Base-by-base conservation (phyloP, 2,797 vertebrate species). In the Bradypus variegatus region DNA sequence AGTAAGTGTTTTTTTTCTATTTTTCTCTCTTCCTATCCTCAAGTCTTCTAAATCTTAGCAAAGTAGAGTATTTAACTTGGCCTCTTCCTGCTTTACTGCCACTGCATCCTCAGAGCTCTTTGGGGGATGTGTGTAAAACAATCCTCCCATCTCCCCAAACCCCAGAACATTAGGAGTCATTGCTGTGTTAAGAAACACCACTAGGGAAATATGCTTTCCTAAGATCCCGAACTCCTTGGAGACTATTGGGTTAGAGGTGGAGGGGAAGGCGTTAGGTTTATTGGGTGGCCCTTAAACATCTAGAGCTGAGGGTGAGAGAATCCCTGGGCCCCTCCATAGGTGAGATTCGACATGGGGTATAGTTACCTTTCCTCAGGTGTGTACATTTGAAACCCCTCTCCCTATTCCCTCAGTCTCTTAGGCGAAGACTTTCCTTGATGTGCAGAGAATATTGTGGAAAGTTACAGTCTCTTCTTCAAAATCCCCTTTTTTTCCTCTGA, bases 151-250 rank as follows among this genome's bases (percentile, higher is more conserved):
- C 25, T 15, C n/a, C 36, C 10, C 1, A 2, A 18, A 38, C n/a
- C 6, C 48, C 29, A n/a, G 50, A 65, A 18, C 33, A 18, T 55
- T 3, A 18, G 41, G 53, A 10, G 1, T 41, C 50, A 50, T 55
- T 33, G 27, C 58, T 25, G 6, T 0, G 9, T 58, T 18, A 8
- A 21, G 53, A 76, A 14, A 27, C 33, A 15, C 33, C 38, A 58
- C 18, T 33, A 2, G 31, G 82, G 67, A 76, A 8, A 21, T 29
- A 23, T 13, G n/a, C 77, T 70, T 67, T 48, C 25, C 60, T 36
- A 41, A 45, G 29, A 6, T 41, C 25, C 19, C 31, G 2, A 1
- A 5, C 8, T 25, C 25, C 64, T 12, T 2, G 1, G 8, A 11
- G 8, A 9, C 0, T 0, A 27, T 14, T 9, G 25, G 41, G 25